Evolutionary conservation across 2,888 invertebrate species (phyloP), one percentile per base, ranked within the genome.

Genomic region (Muschampia plurimacula): DNA sequence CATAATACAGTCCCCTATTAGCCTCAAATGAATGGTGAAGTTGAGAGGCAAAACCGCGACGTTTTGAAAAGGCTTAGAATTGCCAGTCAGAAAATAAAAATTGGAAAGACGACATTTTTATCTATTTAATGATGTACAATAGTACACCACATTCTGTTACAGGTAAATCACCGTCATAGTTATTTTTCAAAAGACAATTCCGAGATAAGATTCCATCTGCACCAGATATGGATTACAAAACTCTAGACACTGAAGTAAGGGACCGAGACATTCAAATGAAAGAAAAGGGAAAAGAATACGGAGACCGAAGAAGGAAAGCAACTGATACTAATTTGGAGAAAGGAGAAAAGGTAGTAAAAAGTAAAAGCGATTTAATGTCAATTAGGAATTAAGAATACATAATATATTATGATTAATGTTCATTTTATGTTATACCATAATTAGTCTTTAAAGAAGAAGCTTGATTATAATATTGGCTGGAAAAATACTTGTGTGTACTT

Each of bases 61-160:
- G 74, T 76, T 22, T 12, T 77, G 10, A 76, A 77, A 57, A 62
- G 75, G 4, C 73, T 77, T 1, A 74, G 69, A n/a, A 77, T 77
- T 2, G 71, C 28, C 74, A 75, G 22, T 44, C 12, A 1, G 69
- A 76, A 60, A 63, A 46, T 13, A 63, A 41, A 15, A 44, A 66
- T n/a, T 67, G 4, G 46, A 73, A 69, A 32, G 68, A 73, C 28
- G 15, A n/a, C 44, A 41, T 69, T 69, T 72, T 41, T 0, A 67
- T 79, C 15, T 81, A 82, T 60, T 12, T 81, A 6, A 74, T 64
- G 1, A 81, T 79, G 81, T 79, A 84, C 69, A 81, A 81, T 70
- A 75, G 77, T 12, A 83, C 83, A 8, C 84, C 84, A 9, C 84
- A 84, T 69, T 36, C 74, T 5, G 78, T 80, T 0, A 84, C 84